Evolutionary conservation across 1,140 invertebrate species (phyloP).

Genomic region (Wiebesia pumilae): DNA sequence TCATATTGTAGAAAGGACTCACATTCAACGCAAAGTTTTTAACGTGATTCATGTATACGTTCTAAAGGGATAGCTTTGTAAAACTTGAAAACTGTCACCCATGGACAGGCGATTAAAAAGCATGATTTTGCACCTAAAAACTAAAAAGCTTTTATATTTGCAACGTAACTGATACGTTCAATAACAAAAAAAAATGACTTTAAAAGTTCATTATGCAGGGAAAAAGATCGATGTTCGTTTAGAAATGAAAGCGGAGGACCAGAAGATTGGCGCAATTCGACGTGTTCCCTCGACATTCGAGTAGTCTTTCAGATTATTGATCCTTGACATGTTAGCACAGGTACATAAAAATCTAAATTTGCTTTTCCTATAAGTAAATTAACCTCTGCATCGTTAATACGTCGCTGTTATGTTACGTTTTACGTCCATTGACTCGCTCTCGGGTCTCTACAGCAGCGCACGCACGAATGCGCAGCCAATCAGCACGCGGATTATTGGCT

Average conservation of each 20-base stretch:
- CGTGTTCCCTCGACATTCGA: not conserved
- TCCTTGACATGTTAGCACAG: not conserved
- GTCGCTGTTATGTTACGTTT: not conserved
- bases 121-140: too few relatives aligned
- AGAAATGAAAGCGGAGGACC: not conserved
- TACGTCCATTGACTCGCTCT: not conserved
- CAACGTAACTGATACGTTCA: too few relatives aligned
- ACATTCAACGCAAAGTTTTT: too few relatives aligned
- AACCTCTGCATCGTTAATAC: slow-evolving; percentile 12
- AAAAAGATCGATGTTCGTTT: not conserved
- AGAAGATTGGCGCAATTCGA: not conserved
- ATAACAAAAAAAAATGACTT: too few relatives aligned
- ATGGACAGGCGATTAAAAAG: too few relatives aligned
- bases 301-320: not conserved
- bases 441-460: slow-evolving; percentile 29
- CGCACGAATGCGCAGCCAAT: slow-evolving; percentile 71
- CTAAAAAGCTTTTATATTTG: too few relatives aligned
- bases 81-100: too few relatives aligned
- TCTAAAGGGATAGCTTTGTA: too few relatives aligned
- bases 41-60: too few relatives aligned
- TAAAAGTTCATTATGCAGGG: too few relatives aligned
- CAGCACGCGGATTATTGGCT: slow-evolving; percentile 72
- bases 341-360: not conserved
- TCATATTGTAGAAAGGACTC: too few relatives aligned
- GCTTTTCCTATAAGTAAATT: not conserved